Conservation (phyloP, 2,888 invertebrate species). For the Oscheius onirici region DNA sequence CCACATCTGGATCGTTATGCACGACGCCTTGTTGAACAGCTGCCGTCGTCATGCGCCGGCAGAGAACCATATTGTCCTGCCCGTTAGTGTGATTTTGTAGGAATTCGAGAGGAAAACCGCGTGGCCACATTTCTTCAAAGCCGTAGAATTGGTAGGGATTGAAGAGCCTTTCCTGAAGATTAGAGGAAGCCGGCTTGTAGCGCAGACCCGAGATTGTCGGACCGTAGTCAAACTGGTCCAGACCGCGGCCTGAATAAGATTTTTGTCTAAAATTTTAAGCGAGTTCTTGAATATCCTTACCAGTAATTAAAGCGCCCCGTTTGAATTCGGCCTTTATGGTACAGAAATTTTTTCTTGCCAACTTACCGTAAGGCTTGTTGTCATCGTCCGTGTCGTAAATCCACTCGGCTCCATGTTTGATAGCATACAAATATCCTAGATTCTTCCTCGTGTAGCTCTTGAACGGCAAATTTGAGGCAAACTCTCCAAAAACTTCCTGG, state of each 20-base stretch:
- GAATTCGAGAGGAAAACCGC: conserved; percentile 51
- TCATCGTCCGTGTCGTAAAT: conserved; percentile 47
- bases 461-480: conserved; percentile 1
- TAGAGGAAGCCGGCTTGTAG: neutral
- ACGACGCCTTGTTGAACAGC: conserved; percentile 55
- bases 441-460: conserved; percentile 39
- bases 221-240: conserved; percentile 44
- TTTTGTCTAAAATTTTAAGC: too few species aligned
- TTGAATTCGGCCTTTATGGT: too few species aligned
- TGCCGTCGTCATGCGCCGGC: conserved; percentile 37
- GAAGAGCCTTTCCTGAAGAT: conserved; percentile 38
- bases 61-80: conserved; percentile 34
- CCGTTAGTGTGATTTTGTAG: conserved; percentile 44
- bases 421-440: conserved; percentile 39
- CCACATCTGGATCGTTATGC: conserved; percentile 50
- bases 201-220: conserved; percentile 7
- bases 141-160: conserved; percentile 53
- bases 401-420: conserved; percentile 39
- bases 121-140: conserved; percentile 46
- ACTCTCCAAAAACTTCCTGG: conserved; percentile 4
- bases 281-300: too few species aligned
- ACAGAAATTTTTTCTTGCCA: too few species aligned
- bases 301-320: too few species aligned
- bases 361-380: conserved; percentile 36
- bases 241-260: conserved; percentile 35